Evolutionary conservation across 2,113 vertebrate species (phyloP).

Genomic region (Glaucomys volans): DNA sequence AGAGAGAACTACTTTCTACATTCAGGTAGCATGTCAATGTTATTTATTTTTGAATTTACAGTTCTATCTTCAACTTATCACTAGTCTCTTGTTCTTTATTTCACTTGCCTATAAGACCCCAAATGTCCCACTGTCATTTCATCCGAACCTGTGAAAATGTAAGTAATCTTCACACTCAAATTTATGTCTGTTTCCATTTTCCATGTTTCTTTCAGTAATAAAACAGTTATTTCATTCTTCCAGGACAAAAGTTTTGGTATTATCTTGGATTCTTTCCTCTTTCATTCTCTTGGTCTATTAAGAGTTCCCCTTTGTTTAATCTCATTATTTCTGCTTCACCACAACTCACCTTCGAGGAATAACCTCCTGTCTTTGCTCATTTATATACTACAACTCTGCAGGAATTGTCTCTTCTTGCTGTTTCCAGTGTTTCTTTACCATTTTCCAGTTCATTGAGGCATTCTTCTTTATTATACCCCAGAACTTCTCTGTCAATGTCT

Average conservation of each 20-base stretch:
- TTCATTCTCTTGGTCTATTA: background rate
- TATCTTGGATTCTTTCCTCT: background rate
- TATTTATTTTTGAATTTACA: background rate
- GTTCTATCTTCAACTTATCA: background rate
- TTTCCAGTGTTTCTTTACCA: background rate
- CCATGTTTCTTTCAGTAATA: background rate
- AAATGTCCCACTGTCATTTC: background rate
- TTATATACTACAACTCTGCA: background rate
- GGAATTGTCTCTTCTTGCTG: background rate
- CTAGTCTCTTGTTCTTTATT: background rate
- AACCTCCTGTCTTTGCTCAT: background rate
- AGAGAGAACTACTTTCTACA: background rate
- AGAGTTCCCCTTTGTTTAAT: background rate
- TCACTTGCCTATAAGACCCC: background rate
- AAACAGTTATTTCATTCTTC: background rate
- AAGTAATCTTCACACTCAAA: background rate
- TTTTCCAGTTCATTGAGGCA: background rate
- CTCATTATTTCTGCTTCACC: background rate
- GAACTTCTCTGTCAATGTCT: background rate
- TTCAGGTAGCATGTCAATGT: background rate
- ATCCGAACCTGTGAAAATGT: background rate
- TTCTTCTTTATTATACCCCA: background rate
- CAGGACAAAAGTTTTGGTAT: background rate
- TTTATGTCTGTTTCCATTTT: background rate
- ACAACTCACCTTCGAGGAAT: background rate